Percentiles rank a stretch among this genome's conserved stretches.
Evolutionary conservation across 2,888 invertebrate genomes (phyloP).

Genomic region (Cryptocephalus primarius): DNA sequence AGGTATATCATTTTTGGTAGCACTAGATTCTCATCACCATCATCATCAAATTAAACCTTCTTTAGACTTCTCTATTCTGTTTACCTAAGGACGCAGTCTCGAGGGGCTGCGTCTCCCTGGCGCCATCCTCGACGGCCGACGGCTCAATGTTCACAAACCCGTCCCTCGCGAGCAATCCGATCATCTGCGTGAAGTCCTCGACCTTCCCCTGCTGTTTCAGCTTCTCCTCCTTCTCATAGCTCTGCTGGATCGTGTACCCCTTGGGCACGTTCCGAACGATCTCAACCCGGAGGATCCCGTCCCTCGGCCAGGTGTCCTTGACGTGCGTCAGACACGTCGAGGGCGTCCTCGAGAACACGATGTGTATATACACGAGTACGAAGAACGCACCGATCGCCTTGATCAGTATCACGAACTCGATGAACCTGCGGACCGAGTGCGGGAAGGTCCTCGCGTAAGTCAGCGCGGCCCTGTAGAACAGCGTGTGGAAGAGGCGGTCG

Average conservation of each 20-base stretch:
- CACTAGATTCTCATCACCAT: no score
- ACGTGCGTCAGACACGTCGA: constrained; percentile 87
- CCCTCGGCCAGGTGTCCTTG: constrained; percentile 83
- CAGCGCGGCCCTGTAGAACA: constrained; percentile 86
- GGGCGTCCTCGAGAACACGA: constrained; percentile 85
- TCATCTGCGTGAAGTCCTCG: constrained; percentile 46
- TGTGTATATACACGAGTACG: constrained; percentile 88
- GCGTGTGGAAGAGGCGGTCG: constrained; percentile 86
- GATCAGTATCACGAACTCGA: constrained; percentile 73
- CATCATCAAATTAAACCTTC: no score
- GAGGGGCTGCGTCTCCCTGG: constrained; percentile 36
- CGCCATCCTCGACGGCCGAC: constrained; percentile 43
- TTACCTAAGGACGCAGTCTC: constrained; percentile 1
- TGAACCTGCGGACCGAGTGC: constrained; percentile 64
- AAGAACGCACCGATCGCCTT: constrained; percentile 80
- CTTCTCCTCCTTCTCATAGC: constrained; percentile 72
- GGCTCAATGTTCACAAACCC: constrained; percentile 60
- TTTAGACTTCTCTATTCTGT: no score
- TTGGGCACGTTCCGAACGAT: constrained; percentile 60
- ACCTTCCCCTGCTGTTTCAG: constrained; percentile 57
- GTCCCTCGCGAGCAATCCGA: constrained; percentile 55
- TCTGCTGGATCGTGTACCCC: constrained; percentile 69
- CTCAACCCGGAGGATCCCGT: constrained; percentile 89
- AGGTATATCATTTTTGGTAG: no score
- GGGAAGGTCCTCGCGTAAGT: constrained; percentile 88